Conservation (phyloP, 2,888 invertebrate species). For the Eustalomyia histrio region DNA sequence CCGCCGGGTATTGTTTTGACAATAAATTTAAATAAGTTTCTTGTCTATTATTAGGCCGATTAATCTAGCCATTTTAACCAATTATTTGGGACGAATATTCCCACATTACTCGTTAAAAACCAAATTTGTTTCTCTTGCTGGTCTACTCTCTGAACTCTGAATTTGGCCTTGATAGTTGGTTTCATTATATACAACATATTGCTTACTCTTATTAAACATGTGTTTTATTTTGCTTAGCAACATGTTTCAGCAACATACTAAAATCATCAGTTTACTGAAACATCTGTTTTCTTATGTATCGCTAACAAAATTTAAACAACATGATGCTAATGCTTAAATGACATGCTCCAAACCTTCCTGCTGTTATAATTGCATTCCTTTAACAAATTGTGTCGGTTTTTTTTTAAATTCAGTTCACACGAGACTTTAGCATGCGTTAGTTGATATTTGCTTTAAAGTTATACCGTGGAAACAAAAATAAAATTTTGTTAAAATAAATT, state of each 20-base stretch:
- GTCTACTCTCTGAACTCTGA: too few species aligned
- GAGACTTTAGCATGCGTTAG: conserved; percentile 54
- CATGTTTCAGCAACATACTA: background rate
- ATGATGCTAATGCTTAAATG: conserved; percentile 49
- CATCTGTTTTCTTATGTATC: background rate
- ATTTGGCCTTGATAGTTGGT: too few species aligned
- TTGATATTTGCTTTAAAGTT: background rate
- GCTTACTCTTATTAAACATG: background rate
- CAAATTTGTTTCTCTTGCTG: too few species aligned
- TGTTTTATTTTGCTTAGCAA: background rate
- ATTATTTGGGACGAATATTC: too few species aligned
- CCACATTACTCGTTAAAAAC: too few species aligned
- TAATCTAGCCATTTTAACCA: too few species aligned
- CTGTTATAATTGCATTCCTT: conserved; percentile 41
- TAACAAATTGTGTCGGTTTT: conserved; percentile 34
- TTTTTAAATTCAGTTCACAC: conserved; percentile 53
- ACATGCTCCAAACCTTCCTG: conserved; percentile 58
- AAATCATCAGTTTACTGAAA: background rate
- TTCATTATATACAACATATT: background rate
- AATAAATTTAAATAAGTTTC: too few species aligned
- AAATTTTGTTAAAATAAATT: background rate
- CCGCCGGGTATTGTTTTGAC: too few species aligned
- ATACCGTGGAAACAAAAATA: background rate
- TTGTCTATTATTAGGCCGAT: too few species aligned
- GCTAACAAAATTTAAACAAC: conserved; percentile 31